Evolutionary conservation across 2,888 invertebrate genomes (phyloP).

Genomic region (Ophonus ardosiacus): DNA sequence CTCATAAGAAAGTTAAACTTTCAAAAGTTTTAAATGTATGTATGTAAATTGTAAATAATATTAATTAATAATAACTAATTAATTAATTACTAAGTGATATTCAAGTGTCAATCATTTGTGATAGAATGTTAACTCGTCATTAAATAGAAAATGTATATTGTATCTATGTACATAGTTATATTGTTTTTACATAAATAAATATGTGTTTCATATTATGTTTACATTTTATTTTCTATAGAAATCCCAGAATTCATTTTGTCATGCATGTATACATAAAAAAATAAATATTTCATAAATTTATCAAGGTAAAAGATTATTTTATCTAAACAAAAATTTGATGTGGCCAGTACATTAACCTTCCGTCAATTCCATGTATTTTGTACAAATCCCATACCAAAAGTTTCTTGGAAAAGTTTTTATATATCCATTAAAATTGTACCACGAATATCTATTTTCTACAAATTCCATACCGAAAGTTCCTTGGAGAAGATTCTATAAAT

Average conservation of each 20-base stretch:
- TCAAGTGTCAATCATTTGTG: slow-evolving; percentile 42
- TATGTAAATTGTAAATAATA: neutral
- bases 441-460: too few species aligned
- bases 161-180: slow-evolving; percentile 16
- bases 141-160: neutral
- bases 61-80: slow-evolving; percentile 4
- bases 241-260: neutral
- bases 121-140: slow-evolving; percentile 27
- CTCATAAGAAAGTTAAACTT: neutral
- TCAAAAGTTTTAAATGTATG: neutral
- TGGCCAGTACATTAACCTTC: too few species aligned
- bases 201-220: slow-evolving; percentile 1
- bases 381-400: too few species aligned
- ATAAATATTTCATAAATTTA: neutral
- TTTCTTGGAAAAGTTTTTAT: too few species aligned
- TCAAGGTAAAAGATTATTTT: neutral
- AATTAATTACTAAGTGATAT: slow-evolving; percentile 22
- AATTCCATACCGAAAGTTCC: too few species aligned
- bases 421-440: too few species aligned
- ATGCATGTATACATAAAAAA: neutral
- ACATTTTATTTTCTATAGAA: neutral
- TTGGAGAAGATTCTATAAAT: too few species aligned
- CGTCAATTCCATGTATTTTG: too few species aligned
- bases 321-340: too few species aligned
- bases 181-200: slow-evolving; percentile 23